Evolutionary conservation across 1,140 invertebrate genomes (phyloP), one percentile per base, ranked within the genome.

Genomic region (Oppia nitens): DNA sequence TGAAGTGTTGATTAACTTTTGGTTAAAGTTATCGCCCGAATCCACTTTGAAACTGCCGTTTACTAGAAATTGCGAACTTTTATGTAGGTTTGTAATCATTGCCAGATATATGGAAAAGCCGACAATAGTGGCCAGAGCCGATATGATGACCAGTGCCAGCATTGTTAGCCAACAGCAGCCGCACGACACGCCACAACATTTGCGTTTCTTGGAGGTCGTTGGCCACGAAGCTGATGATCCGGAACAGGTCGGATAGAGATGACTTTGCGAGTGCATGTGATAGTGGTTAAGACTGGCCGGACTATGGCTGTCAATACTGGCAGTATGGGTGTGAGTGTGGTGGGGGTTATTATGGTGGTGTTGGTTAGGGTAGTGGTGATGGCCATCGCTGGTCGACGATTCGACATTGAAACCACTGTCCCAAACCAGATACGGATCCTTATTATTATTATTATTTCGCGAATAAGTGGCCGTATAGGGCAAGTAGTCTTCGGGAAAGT

Each of bases 1-100:
- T 0, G 72, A 73, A 29, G 72, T 73, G 29, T 78, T 66, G 47
- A 74, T 72, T 27, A 82, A 66, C 65, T 73, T 73, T n/a, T 74
- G 72, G 61, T 75, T 72, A 62, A 79, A 85, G 6, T 77, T 75
- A 66, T 85, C 83, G 1, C 82, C 83, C 52, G 73, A 74, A 0
- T 74, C 71, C 25, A 85, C 76, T 62, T 79, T 74, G 53, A 84
- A 75, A 60, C 77, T 79, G 51, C 83, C 83, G 51, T 53, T 63
- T n/a, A 65, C 26, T 17, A 53, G 57, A 6, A 62, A 32, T n/a
- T 57, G 40, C 40, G n/a, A 40, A 20, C 21, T 20, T 12, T 17
- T 50, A 24, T 48, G 20, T 2, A 57, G 48, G 25, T 57, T 57
- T 12, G 56, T 57, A 3, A 52, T 47, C 2, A 57, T 45, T 3